phyloP scores from a whole-genome alignment of 2,888 invertebrate genomes.

The Acrobasis repandana region DNA sequence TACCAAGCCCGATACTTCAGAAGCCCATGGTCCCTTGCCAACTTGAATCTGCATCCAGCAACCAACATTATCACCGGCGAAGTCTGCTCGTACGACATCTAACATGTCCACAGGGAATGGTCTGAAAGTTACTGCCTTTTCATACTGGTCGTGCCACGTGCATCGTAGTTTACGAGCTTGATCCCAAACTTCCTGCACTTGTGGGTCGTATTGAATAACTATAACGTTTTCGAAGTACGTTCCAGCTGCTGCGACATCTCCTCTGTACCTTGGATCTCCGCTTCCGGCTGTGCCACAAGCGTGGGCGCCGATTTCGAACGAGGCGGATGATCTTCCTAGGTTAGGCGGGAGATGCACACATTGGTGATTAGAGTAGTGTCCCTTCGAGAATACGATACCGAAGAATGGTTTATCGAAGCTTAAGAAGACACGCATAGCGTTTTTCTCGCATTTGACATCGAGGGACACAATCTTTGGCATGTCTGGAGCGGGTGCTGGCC shows the following conservation, averaged over 20 bases:
- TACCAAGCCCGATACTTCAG: conserved; percentile 95
- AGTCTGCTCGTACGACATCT: conserved; percentile 96
- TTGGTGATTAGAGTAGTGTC: conserved; percentile 95
- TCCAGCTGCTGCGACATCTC: conserved; percentile 93
- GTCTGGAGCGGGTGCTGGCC: conserved; percentile 93
- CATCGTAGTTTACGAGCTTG: conserved; percentile 95
- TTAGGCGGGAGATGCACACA: conserved; percentile 96
- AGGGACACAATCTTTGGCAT: conserved; percentile 96
- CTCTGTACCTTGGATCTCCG: conserved; percentile 95
- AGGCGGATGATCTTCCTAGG: conserved; percentile 91
- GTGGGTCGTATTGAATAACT: conserved; percentile 95
- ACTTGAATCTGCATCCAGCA: conserved; percentile 99
- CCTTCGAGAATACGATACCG: conserved; percentile 97
- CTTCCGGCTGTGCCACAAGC: conserved; percentile 96
- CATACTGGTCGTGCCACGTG: conserved; percentile 98
- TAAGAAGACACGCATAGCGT: conserved; percentile 96
- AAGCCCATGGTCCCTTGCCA: conserved; percentile 97
- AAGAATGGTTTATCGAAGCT: conserved; percentile 97
- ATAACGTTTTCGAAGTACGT: conserved; percentile 97
- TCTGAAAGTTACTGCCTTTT: conserved; percentile 96
- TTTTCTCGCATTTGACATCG: conserved; percentile 97
- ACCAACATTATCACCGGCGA: conserved; percentile 97
- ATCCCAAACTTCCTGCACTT: conserved; percentile 98
- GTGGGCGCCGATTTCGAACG: conserved; percentile 95
- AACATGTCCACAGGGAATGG: conserved; percentile 98